Percentiles rank a stretch among this genome's conserved stretches.
Conservation (phyloP, 2,888 invertebrate species). For the Furcula furcula region DNA sequence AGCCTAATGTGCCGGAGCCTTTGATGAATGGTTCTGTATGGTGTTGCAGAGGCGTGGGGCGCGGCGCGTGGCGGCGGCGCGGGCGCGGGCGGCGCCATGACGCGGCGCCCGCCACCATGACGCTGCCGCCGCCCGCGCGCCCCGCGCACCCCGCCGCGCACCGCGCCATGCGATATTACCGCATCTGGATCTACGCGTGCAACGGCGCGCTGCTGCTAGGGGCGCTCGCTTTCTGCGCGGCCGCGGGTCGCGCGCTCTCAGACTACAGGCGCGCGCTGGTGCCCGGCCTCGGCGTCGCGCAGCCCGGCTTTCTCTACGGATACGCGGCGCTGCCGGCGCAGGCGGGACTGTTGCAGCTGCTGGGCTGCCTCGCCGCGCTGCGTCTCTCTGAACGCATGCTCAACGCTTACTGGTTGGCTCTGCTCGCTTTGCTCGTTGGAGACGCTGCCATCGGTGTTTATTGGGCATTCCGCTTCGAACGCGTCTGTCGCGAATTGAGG, state of each 20-base stretch:
- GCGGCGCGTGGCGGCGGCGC: slow-evolving; percentile 81
- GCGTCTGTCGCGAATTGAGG: slow-evolving; percentile 87
- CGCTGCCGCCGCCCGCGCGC: slow-evolving; percentile 81
- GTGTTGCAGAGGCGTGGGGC: slow-evolving; percentile 76
- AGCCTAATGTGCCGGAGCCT: too few species aligned
- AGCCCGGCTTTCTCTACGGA: slow-evolving; percentile 92
- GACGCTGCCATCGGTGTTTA: slow-evolving; percentile 92
- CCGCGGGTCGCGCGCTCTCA: slow-evolving; percentile 86
- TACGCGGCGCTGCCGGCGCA: slow-evolving; percentile 91
- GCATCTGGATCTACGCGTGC: slow-evolving; percentile 96
- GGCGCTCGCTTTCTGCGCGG: slow-evolving; percentile 90
- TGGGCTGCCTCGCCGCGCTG: slow-evolving; percentile 91
- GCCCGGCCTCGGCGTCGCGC: slow-evolving; percentile 88
- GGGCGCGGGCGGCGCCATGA: slow-evolving; percentile 80
- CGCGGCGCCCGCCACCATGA: slow-evolving; percentile 82
- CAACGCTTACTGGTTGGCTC: slow-evolving; percentile 91
- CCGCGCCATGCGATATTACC: slow-evolving; percentile 89
- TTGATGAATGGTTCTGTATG: too few species aligned
- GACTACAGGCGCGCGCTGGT: slow-evolving; percentile 88
- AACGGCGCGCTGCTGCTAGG: slow-evolving; percentile 93
- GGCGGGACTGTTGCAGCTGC: slow-evolving; percentile 85
- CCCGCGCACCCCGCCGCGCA: slow-evolving; percentile 80
- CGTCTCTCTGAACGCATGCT: slow-evolving; percentile 90
- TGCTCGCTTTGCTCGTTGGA: slow-evolving; percentile 89
- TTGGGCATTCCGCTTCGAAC: slow-evolving; percentile 91